These are phyloP conservation scores for Palythoa grandis DNA, from an alignment of 92 coral and sea anemone species.

Conservation along the genomic window DNA sequence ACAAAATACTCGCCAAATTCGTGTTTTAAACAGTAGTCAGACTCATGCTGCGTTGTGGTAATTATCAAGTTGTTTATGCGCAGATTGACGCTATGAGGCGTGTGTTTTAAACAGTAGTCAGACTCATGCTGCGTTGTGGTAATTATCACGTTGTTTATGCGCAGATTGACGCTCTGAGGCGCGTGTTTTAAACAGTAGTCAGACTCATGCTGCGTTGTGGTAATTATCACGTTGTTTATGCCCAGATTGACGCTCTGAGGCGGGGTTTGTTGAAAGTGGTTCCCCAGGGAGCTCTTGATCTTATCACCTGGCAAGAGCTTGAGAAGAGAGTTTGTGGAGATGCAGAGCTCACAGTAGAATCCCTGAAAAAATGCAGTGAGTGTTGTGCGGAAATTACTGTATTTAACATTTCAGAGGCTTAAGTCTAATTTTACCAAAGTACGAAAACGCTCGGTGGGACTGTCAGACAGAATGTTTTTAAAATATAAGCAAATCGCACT, in stretches of 20 bases:
- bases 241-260: slow-evolving; percentile 88
- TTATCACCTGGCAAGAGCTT: slow-evolving; percentile 98
- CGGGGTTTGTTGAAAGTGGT: slow-evolving; percentile 93
- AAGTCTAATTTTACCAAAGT: not conserved
- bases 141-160: not conserved
- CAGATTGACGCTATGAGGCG: slow-evolving; percentile 92
- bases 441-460: no score
- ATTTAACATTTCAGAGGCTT: not conserved
- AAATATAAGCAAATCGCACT: no score
- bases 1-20: not conserved
- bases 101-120: no score
- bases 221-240: not conserved
- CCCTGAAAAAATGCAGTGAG: slow-evolving; percentile 88
- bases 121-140: not conserved
- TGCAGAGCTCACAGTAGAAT: slow-evolving; percentile 90
- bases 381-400: not conserved
- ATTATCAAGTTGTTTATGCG: not conserved
- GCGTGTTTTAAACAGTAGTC: slow-evolving; percentile 32
- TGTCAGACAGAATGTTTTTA: no score
- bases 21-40: no score
- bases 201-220: not conserved
- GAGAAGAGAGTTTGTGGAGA: slow-evolving; percentile 95
- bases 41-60: not conserved
- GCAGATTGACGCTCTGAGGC: slow-evolving; percentile 89
- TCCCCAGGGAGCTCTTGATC: slow-evolving; percentile 91